Base-by-base conservation (phyloP, 2,113 vertebrate genomes). In the Sphaerodactylus townsendi region DNA sequence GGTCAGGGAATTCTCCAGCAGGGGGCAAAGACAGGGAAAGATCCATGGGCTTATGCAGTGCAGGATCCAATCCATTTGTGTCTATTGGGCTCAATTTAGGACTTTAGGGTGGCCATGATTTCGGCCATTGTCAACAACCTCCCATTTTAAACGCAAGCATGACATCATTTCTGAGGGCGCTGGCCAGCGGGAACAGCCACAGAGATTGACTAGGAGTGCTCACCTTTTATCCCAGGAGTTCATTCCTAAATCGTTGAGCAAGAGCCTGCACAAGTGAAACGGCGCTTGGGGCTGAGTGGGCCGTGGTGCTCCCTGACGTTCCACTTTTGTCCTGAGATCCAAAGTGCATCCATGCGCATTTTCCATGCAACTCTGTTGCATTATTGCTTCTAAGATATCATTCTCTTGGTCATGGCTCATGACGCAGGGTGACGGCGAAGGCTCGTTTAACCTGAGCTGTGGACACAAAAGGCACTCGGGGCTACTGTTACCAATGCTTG, bases 161-260 rank as follows among this genome's bases (percentile, higher is more conserved):
- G 6, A 13, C 10, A 64, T 25, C 48, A 64, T 74, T 65, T 74
- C 41, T 28, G 48, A 65, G 66, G 33, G 14, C 37, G 65, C 15
- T 66, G 28, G 39, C 9, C 33, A 44, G 14, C 13, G 25, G 3
- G 4, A 72, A 11, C 44, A 74, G 46, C 8, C 48, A 25, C 14
- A 41, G 35, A 62, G 59, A 62, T 62, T 7, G n/a, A 28, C n/a
- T 11, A 11, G 17, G 15, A 19, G 33, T 17, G 11, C 85, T 85
- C 96, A 99, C 99, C 99, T 99, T 95, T 97, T 97, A 2, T 99
- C 98, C 98, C 98, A 99, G 77, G 98, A 99, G 93, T 99, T 99
- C 98, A 99, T 99, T 79, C 99, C 99, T 86, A 99, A 95, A 92
- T 98, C 98, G 37, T 98, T 96, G 1, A 99, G 97, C 85, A 99